Evolutionary conservation across 2,888 invertebrate genomes (phyloP).

Genomic region (Pheosia tremula): DNA sequence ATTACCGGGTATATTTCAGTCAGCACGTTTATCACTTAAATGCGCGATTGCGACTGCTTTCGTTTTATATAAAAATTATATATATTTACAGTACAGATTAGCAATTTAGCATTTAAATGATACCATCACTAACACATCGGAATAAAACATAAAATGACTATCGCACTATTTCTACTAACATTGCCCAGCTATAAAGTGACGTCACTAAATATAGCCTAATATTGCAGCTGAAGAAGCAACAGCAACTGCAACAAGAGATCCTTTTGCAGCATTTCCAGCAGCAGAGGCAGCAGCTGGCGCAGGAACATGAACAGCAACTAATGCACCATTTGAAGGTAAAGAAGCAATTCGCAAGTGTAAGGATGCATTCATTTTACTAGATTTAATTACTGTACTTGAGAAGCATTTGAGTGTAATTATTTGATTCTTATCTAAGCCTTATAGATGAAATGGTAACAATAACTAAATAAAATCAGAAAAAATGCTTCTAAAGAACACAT

Average conservation of each 20-base stretch:
- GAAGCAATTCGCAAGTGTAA: constrained; percentile 15
- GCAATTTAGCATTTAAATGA: too few relatives aligned
- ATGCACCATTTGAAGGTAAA: constrained; percentile 93
- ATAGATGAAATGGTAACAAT: not conserved
- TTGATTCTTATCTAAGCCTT: not conserved
- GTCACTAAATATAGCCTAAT: constrained; percentile 13
- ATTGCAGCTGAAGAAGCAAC: constrained; percentile 95
- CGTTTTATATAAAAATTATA: too few relatives aligned
- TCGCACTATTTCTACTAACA: not conserved
- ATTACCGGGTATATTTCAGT: not conserved
- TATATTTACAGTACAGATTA: too few relatives aligned
- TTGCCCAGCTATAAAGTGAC: not conserved
- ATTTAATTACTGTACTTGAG: not conserved
- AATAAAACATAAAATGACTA: not conserved
- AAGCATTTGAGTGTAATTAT: not conserved
- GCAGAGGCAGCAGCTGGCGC: constrained; percentile 94
- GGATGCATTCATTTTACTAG: constrained; percentile 11
- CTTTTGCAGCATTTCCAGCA: constrained; percentile 96
- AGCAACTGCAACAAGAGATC: constrained; percentile 96
- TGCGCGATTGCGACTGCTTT: not conserved
- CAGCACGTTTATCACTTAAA: not conserved
- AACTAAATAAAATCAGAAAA: not conserved
- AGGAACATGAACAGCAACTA: constrained; percentile 95
- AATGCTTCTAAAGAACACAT: constrained; percentile 2
- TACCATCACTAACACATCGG: too few relatives aligned